Evolutionary conservation across 1,140 invertebrate genomes (phyloP), one percentile per base, ranked within the genome.

Genomic region (Pseudomyrmex pallidus): DNA sequence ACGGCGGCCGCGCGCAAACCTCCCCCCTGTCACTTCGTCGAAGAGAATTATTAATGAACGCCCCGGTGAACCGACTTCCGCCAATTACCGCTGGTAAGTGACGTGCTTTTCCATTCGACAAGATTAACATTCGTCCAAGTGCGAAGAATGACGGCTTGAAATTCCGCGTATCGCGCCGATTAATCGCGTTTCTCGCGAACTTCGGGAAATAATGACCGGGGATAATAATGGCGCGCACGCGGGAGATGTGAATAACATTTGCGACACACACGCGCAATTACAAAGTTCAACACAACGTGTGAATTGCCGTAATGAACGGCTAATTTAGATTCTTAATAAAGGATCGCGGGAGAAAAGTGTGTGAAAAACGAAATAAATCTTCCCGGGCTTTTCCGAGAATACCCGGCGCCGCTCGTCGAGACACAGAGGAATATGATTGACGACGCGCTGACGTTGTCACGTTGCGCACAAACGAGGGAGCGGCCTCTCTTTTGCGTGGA

Each of bases 41-140:
- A n/a, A 70, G 44, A 25, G 52, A 44, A 70, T 78, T 78, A 78
- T 78, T 78, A 78, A 78, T 78, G 76, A 78, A 78, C 74, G 74
- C 10, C 70, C 57, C 50, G 74, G 48, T 46, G 44, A 68, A 70
- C 64, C 22, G 52, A 25, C 74, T 25, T 22, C 52, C 76, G 76
- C 52, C 76, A 78, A 70, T 78, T 78, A 78, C 46, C 44, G 52
- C 17, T n/a, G 64, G 52, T 68, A 70, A 78, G 57, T 64, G 64
- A 57, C 52, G 76, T 22, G 76, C 76, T 59, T 59, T 20, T 68
- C 52, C 52, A 57, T 17, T 48, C 12, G 17, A 20, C 74, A 22
- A 13, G 20, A 76, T 76, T 76, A 64, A 76, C 74, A 20, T 52
- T 22, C 73, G 59, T 12, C 22, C 56, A 54, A 62, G 35, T 22